A percentile compares a stretch with the other conserved stretches of the same genome.
These are phyloP conservation scores for Tricholaema leucomelas DNA, from an alignment of 2,113 vertebrate genomes.

Conservation along the genomic window DNA sequence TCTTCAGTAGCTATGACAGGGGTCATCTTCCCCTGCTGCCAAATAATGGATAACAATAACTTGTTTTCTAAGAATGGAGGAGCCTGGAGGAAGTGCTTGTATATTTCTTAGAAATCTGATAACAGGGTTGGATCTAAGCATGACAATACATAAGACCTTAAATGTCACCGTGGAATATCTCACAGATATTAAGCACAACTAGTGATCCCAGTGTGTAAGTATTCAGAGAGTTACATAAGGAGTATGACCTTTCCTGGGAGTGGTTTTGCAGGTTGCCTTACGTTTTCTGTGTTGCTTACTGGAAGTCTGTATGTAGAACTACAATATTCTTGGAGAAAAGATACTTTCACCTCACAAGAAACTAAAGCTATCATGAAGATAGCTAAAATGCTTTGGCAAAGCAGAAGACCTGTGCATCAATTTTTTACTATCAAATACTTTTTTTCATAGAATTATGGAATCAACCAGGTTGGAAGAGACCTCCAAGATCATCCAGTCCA, in stretches of 20 bases:
- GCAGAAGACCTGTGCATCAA: not conserved
- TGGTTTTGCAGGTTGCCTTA: not conserved
- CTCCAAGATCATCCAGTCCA: too few relatives aligned
- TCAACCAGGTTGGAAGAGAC: too few relatives aligned
- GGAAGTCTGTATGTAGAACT: not conserved
- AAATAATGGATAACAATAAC: not conserved
- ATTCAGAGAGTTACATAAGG: not conserved
- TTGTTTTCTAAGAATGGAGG: not conserved
- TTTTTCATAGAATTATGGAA: too few relatives aligned
- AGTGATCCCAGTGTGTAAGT: not conserved
- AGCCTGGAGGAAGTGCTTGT: not conserved
- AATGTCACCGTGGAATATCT: not conserved
- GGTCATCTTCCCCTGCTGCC: not conserved
- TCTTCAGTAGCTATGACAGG: not conserved
- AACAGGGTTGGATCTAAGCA: not conserved
- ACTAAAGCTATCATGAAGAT: not conserved
- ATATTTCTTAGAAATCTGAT: not conserved
- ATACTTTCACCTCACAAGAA: not conserved
- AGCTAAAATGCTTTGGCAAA: not conserved
- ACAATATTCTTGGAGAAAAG: not conserved
- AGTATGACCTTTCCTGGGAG: not conserved
- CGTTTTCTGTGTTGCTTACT: not conserved
- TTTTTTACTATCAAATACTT: fast-evolving
- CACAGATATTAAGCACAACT: not conserved
- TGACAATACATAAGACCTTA: not conserved